Base-by-base conservation (phyloP, 2,113 vertebrate genomes). In the Nannospalax galili region DNA sequence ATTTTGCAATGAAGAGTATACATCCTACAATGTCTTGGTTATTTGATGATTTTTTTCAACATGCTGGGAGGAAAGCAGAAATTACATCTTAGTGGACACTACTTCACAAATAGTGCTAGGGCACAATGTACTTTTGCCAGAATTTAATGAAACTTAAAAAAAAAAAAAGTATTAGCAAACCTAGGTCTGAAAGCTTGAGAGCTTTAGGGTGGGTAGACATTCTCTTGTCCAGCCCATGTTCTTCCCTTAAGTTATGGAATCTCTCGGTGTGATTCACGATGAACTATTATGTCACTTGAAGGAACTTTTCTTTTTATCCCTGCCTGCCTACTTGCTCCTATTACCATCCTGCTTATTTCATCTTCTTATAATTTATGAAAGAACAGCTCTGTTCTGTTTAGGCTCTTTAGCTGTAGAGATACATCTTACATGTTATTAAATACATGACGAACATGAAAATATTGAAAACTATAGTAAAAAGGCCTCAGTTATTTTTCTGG, bases 1-100 rank as follows among this genome's bases (percentile, higher is more conserved):
- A 95, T 85, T 96, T 98, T 96, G 93, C 96, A 86, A 97, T 97
- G 93, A 65, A 96, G 92, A 97, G 93, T 78, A 93, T 92, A 82
- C 86, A 91, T 87, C 92, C 78, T 96, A 92, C 70, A 96, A 81
- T 94, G 45, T 91, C 84, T 96, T 95, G 87, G 40, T 97, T 96
- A 97, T 96, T 95, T 92, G 95, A 97, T 97, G 58, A 69, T 96
- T 92, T 22, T 42, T 97, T 93, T 78, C 24, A 88, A 77, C 11
- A 70, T 60, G 11, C 40, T 56, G 7, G 45, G 70, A 62, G 5
- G n/a, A 92, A 90, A 75, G 1, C 48, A 91, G 24, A 85, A 88
- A 62, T 67, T n/a, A 85, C 62, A 88, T 69, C 64, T 30, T 45
- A 37, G 28, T 70, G 84, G 16, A 32, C 1, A 30, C 14, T 78